These are phyloP conservation scores for Ophioninae sp. DNA, from an alignment of 2,888 invertebrate genomes.

Conservation along the genomic window DNA sequence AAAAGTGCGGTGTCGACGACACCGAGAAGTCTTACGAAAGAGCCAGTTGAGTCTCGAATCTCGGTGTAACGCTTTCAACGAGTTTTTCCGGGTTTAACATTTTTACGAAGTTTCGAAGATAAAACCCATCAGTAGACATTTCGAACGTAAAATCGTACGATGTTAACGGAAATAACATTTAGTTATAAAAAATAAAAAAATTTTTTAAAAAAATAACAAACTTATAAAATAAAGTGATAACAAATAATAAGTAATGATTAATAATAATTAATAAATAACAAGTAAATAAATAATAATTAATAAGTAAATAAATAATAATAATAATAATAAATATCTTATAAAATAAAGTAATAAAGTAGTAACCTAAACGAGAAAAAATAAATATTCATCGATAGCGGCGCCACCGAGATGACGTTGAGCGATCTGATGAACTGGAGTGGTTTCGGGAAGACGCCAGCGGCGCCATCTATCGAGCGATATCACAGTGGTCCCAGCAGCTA, in stretches of 20 bases:
- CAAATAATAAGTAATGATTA: too few species aligned
- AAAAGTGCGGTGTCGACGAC: constrained; percentile 30
- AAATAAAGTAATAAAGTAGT: neutral
- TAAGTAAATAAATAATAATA: too few species aligned
- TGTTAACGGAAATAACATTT: neutral
- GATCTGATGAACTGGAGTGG: constrained; percentile 68
- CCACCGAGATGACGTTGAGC: constrained; percentile 71
- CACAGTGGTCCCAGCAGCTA: constrained; percentile 67
- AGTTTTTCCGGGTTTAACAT: neutral
- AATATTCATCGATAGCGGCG: neutral
- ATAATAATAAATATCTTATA: too few species aligned
- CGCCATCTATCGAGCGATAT: constrained; percentile 68
- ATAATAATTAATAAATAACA: too few species aligned
- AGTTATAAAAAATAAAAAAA: too few species aligned
- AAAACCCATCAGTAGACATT: neutral
- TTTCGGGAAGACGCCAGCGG: constrained; percentile 59
- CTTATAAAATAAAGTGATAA: too few species aligned
- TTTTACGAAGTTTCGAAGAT: neutral
- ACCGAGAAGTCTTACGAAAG: constrained; percentile 46
- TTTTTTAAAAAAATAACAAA: too few species aligned
- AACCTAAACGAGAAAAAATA: neutral
- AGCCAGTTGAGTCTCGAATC: constrained; percentile 43
- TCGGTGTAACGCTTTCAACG: constrained; percentile 10
- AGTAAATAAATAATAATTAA: too few species aligned
- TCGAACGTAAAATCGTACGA: neutral